Evolutionary conservation across 2,797 vertebrate genomes (phyloP), one percentile per base, ranked within the genome.

Genomic region (Pterois miles): DNA sequence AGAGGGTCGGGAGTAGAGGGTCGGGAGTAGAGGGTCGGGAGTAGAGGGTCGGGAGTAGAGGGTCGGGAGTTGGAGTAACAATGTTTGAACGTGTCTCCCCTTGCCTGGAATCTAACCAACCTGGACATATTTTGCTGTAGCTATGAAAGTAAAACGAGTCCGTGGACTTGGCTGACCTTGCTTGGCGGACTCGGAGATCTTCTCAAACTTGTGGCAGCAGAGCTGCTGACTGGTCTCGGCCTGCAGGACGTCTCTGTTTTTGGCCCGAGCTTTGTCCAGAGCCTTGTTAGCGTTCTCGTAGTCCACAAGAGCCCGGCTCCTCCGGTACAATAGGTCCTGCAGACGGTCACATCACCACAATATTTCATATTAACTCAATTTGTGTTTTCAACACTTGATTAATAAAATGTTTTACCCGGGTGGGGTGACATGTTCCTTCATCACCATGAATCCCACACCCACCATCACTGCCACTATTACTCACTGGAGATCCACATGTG

Each of bases 251-350:
- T 99, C 98, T 94, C 97, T 96, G 92, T 99, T 99, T 89, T 99
- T 99, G 4, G 98, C 97, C 85, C 98, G 96, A 83, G 98, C 97
- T 96, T 98, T 99, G 88, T 99, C 98, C 92, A 99, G 87, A 74
- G 97, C 97, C 93, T 99, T 99, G 94, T 99, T 99, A 63, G 98
- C 97, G 58, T 98, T 99, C 95, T 99, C 98, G 76, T 99, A 99
- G 96, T 99, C 98, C 83, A 99, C 97, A 90, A 99, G 94, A 71
- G 97, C 95, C 74, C 98, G 95, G 82, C 97, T 98, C 94, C 98
- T 95, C 93, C 98, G 96, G 91, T 99, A 99, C 2, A 99, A 90
- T 74, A 99, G 96, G 93, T 99, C 98, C 98, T 99, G 82, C 43
- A 50, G 57, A 9, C 40, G 16, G 40, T 16, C 29, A 34, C 16